Evolutionary conservation across 2,113 vertebrate species (phyloP).

Genomic region (Cyanoramphus novaezelandiae): DNA sequence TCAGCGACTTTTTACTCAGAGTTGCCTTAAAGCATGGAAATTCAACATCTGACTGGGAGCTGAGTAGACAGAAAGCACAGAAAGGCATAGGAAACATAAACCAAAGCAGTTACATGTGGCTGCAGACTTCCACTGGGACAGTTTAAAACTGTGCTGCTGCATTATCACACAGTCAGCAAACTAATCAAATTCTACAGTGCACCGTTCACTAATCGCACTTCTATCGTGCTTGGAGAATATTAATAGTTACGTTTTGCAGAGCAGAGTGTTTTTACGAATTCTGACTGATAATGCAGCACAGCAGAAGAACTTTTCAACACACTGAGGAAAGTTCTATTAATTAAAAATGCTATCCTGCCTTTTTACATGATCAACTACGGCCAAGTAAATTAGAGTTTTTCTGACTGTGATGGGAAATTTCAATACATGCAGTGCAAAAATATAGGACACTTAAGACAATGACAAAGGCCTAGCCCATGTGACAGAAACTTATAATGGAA

Average conservation of each 20-base stretch:
- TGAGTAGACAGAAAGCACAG: neutral
- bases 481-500: neutral
- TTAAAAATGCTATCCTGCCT: neutral
- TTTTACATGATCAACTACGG: neutral
- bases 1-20: neutral
- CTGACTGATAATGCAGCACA: neutral
- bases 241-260: neutral
- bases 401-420: neutral
- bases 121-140: neutral
- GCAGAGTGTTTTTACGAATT: neutral
- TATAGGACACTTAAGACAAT: neutral
- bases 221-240: neutral
- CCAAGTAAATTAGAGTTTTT: neutral
- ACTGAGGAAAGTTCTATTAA: neutral
- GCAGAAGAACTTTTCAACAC: neutral
- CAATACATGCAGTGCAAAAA: neutral
- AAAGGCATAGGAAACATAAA: neutral
- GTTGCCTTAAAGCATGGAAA: neutral
- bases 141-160: neutral
- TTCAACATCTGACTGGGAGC: neutral
- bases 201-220: neutral
- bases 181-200: neutral
- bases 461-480: neutral
- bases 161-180: neutral
- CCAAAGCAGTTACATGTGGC: neutral